Base-by-base conservation (phyloP, 1,140 invertebrate species). In the Drosophila miranda region DNA sequence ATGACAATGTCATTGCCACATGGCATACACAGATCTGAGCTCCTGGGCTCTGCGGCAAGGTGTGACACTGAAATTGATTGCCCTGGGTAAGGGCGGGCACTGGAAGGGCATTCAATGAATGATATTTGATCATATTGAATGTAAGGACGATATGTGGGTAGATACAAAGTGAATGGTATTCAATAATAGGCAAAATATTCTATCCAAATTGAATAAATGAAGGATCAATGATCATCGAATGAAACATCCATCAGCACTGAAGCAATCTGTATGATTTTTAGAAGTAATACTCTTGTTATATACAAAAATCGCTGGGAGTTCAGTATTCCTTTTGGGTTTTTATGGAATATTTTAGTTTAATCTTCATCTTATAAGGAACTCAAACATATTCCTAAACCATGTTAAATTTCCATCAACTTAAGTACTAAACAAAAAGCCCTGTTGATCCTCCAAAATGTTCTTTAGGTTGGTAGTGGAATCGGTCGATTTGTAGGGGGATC, bases 41-140 rank as follows among this genome's bases (percentile, higher is more conserved):
- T 30, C 8, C 28, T 9, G 7, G 42, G 19, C 19, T 19, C 42
- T 43, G n/a, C 58, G 76, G 61, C 78, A 83, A 83, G 80, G 75
- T 84, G 80, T 79, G 80, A 80, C 71, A 68, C 77, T 75, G 71
- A 67, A 68, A 64, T 63, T 54, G 66, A 69, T 69, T 66, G 50
- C 16, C 38, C 11, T 9, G 8, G 30, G 6, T 9, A 23, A 38
- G 41, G 14, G 11, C 1, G 23, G 49, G 26, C 16, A 53, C 14
- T 43, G 21, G 2, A 14, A 14, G 26, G 11, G 62, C 42, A 8
- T 55, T 67, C 8, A 34, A 9, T 55, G 16, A 63, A 48, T 13
- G 66, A 56, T 56, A 56, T 68, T 68, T 38, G 50, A 69, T 68
- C 66, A 68, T 42, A 26, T 34, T 68, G 43, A 56, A 38, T 11